Evolutionary conservation across 2,113 vertebrate genomes (phyloP).

Genomic region (Reinhardtius hippoglossoides): DNA sequence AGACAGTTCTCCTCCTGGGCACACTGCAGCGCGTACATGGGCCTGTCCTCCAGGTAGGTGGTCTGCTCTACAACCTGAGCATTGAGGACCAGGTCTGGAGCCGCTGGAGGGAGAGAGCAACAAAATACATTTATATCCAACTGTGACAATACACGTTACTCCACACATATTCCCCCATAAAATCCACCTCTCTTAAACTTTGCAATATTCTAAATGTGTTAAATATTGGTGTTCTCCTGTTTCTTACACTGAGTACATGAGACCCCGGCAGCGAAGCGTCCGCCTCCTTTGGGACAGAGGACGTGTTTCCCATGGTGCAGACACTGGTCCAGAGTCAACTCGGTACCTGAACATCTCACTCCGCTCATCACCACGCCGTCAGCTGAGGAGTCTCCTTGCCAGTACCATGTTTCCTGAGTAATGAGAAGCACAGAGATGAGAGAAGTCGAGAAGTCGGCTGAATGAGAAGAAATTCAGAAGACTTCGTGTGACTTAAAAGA

Average conservation of each 20-base stretch:
- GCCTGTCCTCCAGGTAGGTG: slow-evolving; percentile 95
- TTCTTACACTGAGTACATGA: slow-evolving; percentile 92
- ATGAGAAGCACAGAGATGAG: slow-evolving; percentile 8
- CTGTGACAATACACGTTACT: not conserved
- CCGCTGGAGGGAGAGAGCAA: slow-evolving; percentile 80
- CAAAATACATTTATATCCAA: not conserved
- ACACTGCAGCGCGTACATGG: slow-evolving; percentile 92
- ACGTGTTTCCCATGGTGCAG: slow-evolving; percentile 86
- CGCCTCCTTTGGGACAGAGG: slow-evolving; percentile 87
- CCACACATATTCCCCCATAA: not conserved
- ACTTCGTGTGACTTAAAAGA: not conserved
- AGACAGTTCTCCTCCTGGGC: slow-evolving; percentile 95
- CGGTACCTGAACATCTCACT: slow-evolving; percentile 93
- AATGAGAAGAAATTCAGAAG: not conserved
- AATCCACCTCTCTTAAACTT: not conserved
- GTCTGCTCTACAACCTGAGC: slow-evolving; percentile 90
- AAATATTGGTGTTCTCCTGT: not conserved
- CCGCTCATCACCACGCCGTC: slow-evolving; percentile 92
- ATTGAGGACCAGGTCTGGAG: slow-evolving; percentile 93
- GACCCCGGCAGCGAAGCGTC: slow-evolving; percentile 89
- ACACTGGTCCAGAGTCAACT: slow-evolving; percentile 93
- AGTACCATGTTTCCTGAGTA: slow-evolving; percentile 95
- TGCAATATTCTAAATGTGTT: not conserved
- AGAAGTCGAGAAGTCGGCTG: not conserved
- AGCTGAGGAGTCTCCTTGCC: slow-evolving; percentile 83